Base-by-base conservation (phyloP, 1,140 invertebrate species). In the Andrena cerasifolii region DNA sequence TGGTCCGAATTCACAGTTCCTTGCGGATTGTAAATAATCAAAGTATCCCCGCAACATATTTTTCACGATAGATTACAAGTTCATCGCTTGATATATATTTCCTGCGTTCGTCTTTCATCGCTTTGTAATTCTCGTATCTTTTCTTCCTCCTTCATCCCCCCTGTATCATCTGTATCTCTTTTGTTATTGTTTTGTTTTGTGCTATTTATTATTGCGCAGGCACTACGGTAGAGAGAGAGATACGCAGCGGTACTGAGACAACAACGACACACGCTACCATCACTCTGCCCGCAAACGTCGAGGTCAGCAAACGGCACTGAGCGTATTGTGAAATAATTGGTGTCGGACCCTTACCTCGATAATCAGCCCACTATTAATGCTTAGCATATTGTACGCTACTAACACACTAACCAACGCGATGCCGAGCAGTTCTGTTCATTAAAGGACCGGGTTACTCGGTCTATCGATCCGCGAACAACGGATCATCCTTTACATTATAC, bases 251-350 rank as follows among this genome's bases (percentile, higher is more conserved):
- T 84, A 91, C 88, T 28, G 91, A 92, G 88, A 92, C 91, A 82
- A 92, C 91, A 78, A 92, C 90, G 65, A 92, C 91, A 86, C 91
- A 91, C 68, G 91, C 91, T 77, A 92, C 91, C 79, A 92, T 92
- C 83, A 92, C 91, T 80, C 87, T 92, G 79, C 91, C 91, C 79
- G 87, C 91, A 54, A 90, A 90, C 84, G 91, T 92, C 68, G 91
- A 92, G 91, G 91, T 92, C 88, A 92, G 90, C 88, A 87, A 86
- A 81, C 73, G 84, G 75, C 82, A 82, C 71, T 82, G 36, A 82
- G 53, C 80, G 43, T 74, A 70, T 85, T 81, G 67, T 21, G 49
- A 75, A 5, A 75, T 79, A 81, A 80, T 82, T 76, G 70, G 79
- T 86, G 79, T 79, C 70, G 80, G 66, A 49, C 51, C n/a, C 67